phyloP scores from a whole-genome alignment of 92 coral and sea anemone genomes.

The Hydrozoanthus gracilis region DNA sequence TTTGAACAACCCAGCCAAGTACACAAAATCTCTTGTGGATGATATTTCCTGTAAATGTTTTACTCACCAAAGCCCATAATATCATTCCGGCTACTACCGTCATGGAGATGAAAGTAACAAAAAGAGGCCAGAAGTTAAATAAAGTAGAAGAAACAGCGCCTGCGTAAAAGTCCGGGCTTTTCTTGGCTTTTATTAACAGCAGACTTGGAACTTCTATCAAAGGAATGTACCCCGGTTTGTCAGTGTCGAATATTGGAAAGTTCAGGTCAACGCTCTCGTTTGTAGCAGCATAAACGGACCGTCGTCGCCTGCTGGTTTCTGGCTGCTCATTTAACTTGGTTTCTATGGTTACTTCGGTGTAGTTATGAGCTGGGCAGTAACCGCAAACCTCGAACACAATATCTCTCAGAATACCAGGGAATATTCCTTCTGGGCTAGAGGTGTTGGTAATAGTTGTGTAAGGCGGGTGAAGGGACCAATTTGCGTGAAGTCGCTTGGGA shows the following conservation, averaged over 20 bases:
- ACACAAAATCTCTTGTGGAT: not conserved
- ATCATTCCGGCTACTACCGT: not conserved
- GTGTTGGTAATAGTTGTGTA: constrained; percentile 27
- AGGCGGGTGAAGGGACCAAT: constrained; percentile 50
- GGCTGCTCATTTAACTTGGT: not conserved
- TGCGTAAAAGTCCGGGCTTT: constrained; percentile 9
- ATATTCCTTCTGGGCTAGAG: constrained; percentile 23
- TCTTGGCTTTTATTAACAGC: not conserved
- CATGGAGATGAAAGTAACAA: not conserved
- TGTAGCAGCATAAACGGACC: not conserved
- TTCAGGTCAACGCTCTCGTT: constrained; percentile 3
- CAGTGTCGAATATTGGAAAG: not conserved
- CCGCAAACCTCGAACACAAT: constrained; percentile 38
- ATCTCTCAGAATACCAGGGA: constrained; percentile 3
- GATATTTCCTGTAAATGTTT: not conserved
- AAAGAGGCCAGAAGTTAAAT: not conserved
- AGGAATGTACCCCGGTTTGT: not conserved
- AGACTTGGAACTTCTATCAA: constrained; percentile 1
- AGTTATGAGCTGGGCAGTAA: constrained; percentile 17
- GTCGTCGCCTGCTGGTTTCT: not conserved
- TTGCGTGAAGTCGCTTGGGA: constrained; percentile 41
- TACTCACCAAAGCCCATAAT: not conserved
- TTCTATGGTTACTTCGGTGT: constrained; percentile 13
- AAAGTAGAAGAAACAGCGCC: not conserved
- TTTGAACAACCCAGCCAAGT: not conserved